Base-by-base conservation (phyloP, 2,888 invertebrate species). In the Villa cingulata region DNA sequence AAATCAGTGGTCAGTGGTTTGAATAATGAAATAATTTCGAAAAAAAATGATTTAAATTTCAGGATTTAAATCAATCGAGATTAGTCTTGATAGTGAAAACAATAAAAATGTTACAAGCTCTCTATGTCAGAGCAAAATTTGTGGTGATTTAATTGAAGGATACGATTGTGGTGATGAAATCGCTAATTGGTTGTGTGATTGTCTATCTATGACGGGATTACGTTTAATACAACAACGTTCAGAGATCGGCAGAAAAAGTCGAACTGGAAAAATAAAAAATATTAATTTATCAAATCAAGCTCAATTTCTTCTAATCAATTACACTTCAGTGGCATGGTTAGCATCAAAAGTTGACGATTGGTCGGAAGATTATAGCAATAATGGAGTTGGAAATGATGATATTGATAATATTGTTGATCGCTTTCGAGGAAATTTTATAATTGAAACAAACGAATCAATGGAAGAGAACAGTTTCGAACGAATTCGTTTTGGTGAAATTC, bases 371-470 rank as follows among this genome's bases (percentile, higher is more conserved):
- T 6, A 23, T 23, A 7, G 7, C 7, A 23, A 23, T 23, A 29
- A 36, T 10, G 74, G 77, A 49, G 72, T 74, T 45, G 65, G 65
- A 12, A 74, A 75, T 47, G 69, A 70, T 56, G 53, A 59, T 6
- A 60, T 75, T 38, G 75, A 79, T 32, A 75, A 77, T 54, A 71
- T 89, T 34, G 72, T 86, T 4, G 74, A 78, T 51, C 74, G 96
- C 56, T 96, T 97, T 67, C 76, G 97, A 59, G 86, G 86, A n/a
- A 97, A 97, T 70, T 74, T 97, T 37, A 75, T 95, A 2, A 73
- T 94, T 15, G 78, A 81, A 53, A 83, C 85, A 46, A 68, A 74
- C 2, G 59, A 71, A 23, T 75, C 87, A n/a, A 82, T 92, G 59
- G 77, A 78, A 27, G 96, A 96, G 72, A 81, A 81, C 44, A 65